These are phyloP conservation scores for Pyrgus malvae DNA, from an alignment of 2,888 invertebrate species.

Conservation along the genomic window DNA sequence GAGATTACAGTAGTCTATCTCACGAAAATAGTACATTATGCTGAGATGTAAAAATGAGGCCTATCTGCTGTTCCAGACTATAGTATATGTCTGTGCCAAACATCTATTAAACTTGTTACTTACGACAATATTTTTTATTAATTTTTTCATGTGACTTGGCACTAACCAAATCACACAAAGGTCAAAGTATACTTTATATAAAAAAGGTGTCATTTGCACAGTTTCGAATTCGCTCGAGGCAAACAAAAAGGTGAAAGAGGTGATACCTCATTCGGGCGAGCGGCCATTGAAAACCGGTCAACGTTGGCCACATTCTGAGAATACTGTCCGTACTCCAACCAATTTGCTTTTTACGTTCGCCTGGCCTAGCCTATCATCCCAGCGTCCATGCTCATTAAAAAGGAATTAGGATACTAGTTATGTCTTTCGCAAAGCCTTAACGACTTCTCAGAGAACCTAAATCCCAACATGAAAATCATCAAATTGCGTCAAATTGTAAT, in stretches of 20 bases:
- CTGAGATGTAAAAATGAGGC: too few relatives aligned
- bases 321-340: slow-evolving; percentile 35
- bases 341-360: slow-evolving; percentile 54
- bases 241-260: slow-evolving; percentile 33
- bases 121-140: too few relatives aligned
- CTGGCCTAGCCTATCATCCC: slow-evolving; percentile 3
- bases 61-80: too few relatives aligned
- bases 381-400: slow-evolving; percentile 28
- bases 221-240: neutral
- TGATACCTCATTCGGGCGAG: slow-evolving; percentile 26
- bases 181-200: too few relatives aligned
- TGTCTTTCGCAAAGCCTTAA: slow-evolving; percentile 1
- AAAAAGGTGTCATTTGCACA: neutral
- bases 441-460: neutral
- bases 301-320: slow-evolving; percentile 36
- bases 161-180: too few relatives aligned
- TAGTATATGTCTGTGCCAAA: too few relatives aligned
- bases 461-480: neutral
- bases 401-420: slow-evolving; percentile 26
- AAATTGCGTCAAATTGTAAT: too few relatives aligned
- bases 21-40: too few relatives aligned
- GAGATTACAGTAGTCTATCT: too few relatives aligned
- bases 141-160: too few relatives aligned
- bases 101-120: too few relatives aligned
- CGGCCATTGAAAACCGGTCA: slow-evolving; percentile 41